Evolutionary conservation across 2,797 vertebrate genomes (phyloP), one percentile per base, ranked within the genome.

Genomic region (Crax fasciolata): DNA sequence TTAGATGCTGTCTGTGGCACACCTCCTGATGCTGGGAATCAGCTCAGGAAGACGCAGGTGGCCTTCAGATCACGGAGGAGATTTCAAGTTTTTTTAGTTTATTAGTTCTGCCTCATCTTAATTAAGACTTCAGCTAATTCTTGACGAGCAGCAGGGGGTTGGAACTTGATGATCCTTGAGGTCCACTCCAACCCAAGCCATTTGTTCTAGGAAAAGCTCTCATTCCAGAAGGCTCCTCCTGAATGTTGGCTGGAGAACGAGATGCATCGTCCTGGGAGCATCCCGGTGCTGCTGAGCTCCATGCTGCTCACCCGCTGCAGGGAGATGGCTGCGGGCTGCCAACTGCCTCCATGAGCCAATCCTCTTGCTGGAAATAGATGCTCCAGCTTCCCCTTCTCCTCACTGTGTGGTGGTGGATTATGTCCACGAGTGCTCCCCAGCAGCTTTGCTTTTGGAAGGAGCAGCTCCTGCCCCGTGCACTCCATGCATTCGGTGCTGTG

Each of bases 31-130:
- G 44, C n/a, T 75, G 8, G 13, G 70, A 32, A n/a, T 39, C 49
- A 16, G 27, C 46, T 48, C 1, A 2, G 74, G 51, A 14, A 11
- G 35, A 25, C 0, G 0, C 44, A 14, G 25, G 23, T 44, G 63
- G 39, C 35, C 52, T 66, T 48, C 30, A 21, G 23, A 24, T n/a
- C 14, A 14, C 39, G 11, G 61, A 74, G 58, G 17, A 80, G 41
- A 58, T 79, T 9, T 55, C 17, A 17, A 27, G 35, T 14, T 63
- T 84, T 48, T 38, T 2, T n/a, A 0, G 3, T 38, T 41, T n/a
- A 3, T 32, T 32, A 6, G 46, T 57, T 58, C 38, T 62, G 59
- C 32, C 38, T 66, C 12, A 17, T 23, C n/a, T 54, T 80, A 58
- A 74, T 48, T 11, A 35, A 30, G 44, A 24, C 32, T 62, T 32